Evolutionary conservation across 2,888 invertebrate species (phyloP).

Genomic region (Margaritifera margaritifera): DNA sequence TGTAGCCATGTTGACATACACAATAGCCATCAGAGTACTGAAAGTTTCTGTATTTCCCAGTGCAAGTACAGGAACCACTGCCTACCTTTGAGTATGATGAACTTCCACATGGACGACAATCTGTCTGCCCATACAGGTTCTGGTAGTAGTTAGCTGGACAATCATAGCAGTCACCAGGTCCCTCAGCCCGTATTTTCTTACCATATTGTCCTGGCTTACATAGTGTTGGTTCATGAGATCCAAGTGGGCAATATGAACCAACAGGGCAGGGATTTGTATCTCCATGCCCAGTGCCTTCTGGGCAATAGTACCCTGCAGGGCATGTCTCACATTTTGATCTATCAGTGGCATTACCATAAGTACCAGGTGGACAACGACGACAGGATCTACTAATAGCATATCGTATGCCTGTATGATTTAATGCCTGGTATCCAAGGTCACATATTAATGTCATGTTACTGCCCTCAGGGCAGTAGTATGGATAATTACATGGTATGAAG

Average conservation of each 20-base stretch:
- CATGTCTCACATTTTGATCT: slow-evolving; percentile 59
- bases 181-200: slow-evolving; percentile 36
- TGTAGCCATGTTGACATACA: slow-evolving; percentile 59
- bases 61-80: slow-evolving; percentile 57
- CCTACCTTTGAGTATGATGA: slow-evolving; percentile 48
- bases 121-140: slow-evolving; percentile 47
- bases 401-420: slow-evolving; percentile 56
- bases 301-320: slow-evolving; percentile 70
- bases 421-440: slow-evolving; percentile 62
- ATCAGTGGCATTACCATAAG: slow-evolving; percentile 65
- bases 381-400: slow-evolving; percentile 54
- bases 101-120: slow-evolving; percentile 66
- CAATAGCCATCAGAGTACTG: slow-evolving; percentile 63
- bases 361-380: slow-evolving; percentile 63
- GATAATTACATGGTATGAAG: slow-evolving; percentile 59
- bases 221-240: slow-evolving; percentile 44
- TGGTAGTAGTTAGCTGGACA: slow-evolving; percentile 62
- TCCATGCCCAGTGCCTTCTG: slow-evolving; percentile 60
- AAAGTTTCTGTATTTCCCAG: slow-evolving; percentile 62
- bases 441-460: slow-evolving; percentile 63
- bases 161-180: slow-evolving; percentile 49
- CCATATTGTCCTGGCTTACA: slow-evolving; percentile 65
- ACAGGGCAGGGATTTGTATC: slow-evolving; percentile 54
- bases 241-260: slow-evolving; percentile 63
- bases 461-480: slow-evolving; percentile 66